phyloP scores from a whole-genome alignment of 2,888 invertebrate genomes.

The Torymus auratus region DNA sequence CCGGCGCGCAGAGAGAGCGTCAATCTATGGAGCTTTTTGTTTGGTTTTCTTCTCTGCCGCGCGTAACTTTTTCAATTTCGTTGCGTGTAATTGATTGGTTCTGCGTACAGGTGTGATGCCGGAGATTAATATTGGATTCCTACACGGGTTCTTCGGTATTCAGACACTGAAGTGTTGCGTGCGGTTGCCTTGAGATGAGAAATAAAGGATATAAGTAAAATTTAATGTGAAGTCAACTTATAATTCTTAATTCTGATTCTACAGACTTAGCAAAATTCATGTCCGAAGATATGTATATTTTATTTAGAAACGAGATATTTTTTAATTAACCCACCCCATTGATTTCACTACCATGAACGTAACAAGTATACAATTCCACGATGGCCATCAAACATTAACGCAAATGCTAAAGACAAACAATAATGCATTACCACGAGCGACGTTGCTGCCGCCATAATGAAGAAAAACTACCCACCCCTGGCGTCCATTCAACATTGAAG shows the following conservation, averaged over 20 bases:
- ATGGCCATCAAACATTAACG: too few relatives aligned
- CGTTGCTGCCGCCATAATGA: constrained; percentile 7
- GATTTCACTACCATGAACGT: too few relatives aligned
- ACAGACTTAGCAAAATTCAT: too few relatives aligned
- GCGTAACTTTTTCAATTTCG: constrained; percentile 53
- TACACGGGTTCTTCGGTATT: background rate
- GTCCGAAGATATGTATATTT: too few relatives aligned
- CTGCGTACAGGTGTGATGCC: background rate
- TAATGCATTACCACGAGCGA: constrained; percentile 13
- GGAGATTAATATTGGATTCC: background rate
- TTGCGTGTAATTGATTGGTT: constrained; percentile 51
- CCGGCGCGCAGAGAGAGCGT: background rate
- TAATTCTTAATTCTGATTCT: too few relatives aligned
- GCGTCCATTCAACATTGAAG: constrained; percentile 19
- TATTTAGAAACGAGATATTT: too few relatives aligned
- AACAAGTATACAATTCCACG: too few relatives aligned
- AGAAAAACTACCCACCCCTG: constrained; percentile 12
- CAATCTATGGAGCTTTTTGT: constrained; percentile 43
- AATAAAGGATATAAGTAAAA: too few relatives aligned
- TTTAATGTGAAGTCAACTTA: too few relatives aligned
- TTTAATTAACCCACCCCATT: too few relatives aligned
- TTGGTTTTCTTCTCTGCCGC: constrained; percentile 8
- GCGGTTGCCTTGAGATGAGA: too few relatives aligned
- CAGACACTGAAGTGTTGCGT: background rate
- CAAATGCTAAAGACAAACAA: constrained; percentile 1